Percentiles rank a stretch among this genome's conserved stretches.
Conservation (phyloP, 1,140 invertebrate species). For the Theocolax elegans region DNA sequence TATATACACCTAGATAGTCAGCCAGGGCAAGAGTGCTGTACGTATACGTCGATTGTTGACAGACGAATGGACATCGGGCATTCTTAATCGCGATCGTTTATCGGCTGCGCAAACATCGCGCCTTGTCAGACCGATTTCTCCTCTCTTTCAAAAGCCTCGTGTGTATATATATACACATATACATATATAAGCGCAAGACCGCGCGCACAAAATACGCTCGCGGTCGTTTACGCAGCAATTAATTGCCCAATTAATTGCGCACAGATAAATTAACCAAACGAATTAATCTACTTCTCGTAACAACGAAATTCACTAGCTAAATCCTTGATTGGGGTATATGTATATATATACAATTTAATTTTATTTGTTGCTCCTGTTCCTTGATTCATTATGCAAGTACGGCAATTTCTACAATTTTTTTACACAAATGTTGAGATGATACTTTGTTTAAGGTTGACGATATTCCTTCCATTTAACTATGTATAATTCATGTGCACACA, state of each 20-base stretch:
- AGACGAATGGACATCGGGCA: slow-evolving; percentile 36
- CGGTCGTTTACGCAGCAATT: not conserved
- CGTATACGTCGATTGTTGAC: slow-evolving; percentile 32
- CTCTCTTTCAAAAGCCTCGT: not conserved
- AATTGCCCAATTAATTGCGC: slow-evolving; percentile 20
- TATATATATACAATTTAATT: too few relatives aligned
- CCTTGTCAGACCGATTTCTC: slow-evolving; percentile 14
- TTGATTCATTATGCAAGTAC: too few relatives aligned
- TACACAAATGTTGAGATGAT: too few relatives aligned
- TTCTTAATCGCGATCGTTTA: slow-evolving; percentile 39
- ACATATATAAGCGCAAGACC: not conserved
- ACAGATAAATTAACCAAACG: slow-evolving; percentile 3
- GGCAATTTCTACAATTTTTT: too few relatives aligned
- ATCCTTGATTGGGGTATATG: too few relatives aligned
- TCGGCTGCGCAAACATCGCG: not conserved
- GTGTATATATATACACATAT: not conserved
- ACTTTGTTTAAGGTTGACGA: too few relatives aligned
- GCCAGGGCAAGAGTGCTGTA: too few relatives aligned
- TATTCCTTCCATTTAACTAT: too few relatives aligned
- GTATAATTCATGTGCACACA: too few relatives aligned
- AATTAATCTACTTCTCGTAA: slow-evolving; percentile 16
- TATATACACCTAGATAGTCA: too few relatives aligned
- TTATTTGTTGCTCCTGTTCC: too few relatives aligned
- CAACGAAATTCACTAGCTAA: too few relatives aligned
- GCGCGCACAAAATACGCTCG: not conserved